Evolutionary conservation across 2,797 vertebrate species (phyloP).

Genomic region (Myotis daubentonii): DNA sequence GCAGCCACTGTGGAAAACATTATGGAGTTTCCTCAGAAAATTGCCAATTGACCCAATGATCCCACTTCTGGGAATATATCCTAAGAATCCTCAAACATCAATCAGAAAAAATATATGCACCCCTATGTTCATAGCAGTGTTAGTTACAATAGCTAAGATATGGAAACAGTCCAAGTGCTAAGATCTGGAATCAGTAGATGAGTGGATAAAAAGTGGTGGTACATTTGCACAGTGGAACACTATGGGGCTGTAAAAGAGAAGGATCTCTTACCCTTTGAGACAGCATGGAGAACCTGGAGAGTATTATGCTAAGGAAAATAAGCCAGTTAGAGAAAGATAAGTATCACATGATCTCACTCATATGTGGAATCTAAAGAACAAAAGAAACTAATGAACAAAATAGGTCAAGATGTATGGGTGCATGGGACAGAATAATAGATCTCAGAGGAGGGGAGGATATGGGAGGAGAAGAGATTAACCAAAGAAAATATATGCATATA

Average conservation of each 20-base stretch:
- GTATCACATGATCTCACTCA: background rate
- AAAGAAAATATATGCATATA: no score
- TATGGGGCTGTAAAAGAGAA: background rate
- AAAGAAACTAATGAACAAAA: background rate
- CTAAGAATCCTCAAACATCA: background rate
- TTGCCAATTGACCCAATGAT: background rate
- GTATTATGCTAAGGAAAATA: background rate
- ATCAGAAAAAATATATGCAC: background rate
- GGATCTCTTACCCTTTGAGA: background rate
- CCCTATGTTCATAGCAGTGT: background rate
- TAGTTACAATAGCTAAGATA: background rate
- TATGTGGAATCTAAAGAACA: background rate
- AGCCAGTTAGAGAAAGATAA: background rate
- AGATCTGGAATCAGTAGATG: background rate
- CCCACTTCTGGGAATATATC: background rate
- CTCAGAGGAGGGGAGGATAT: background rate
- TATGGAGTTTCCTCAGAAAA: background rate
- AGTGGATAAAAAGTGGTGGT: background rate
- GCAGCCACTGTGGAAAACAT: background rate
- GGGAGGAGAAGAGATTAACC: background rate
- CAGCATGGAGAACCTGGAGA: background rate
- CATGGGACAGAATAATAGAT: background rate
- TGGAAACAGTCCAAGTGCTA: background rate
- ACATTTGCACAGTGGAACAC: background rate
- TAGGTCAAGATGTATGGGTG: background rate